Evolutionary conservation across 2,797 vertebrate species (phyloP), one percentile per base, ranked within the genome.

Genomic region (Adelosebastes latens): DNA sequence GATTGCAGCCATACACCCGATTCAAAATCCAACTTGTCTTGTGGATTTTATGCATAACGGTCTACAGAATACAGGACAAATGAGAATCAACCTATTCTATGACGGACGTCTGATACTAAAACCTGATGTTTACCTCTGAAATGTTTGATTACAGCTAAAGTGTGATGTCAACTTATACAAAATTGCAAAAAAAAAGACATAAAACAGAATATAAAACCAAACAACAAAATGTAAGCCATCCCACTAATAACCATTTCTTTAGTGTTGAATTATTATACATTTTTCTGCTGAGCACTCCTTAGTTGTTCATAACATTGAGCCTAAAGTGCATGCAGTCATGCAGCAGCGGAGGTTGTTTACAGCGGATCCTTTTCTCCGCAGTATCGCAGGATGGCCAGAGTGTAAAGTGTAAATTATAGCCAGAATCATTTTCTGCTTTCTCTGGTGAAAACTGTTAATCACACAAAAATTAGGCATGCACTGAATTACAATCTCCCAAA

Each of bases 291-390:
- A 20, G 42, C 3, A 31, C 39, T 29, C n/a, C 27, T 49, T 18
- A 25, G 16, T 25, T 72, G 6, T 65, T 79, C 3, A 31, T 22
- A 29, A 46, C n/a, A 27, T 52, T 65, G 31, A 72, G 22, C 11
- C 29, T 32, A 5, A 53, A 34, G 60, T 5, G 3, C 14, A 52
- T 14, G 13, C 9, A 66, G 60, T 31, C 42, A 46, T 7, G 3
- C 49, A 52, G 49, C 8, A 70, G 39, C 36, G 27, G 71, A 75
- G 60, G 52, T 34, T 42, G 46, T 72, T 87, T 70, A 61, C 36
- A 62, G 58, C 63, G 7, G 14, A 76, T 46, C 25, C 32, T n/a
- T 59, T 8, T 49, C 18, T 73, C 25, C 20, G 27, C 20, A 42
- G 18, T 20, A 9, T 61, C 31, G 34, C 16, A 66, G 13, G 8